These are phyloP conservation scores for Tanypteryx hageni DNA, from an alignment of 2,888 invertebrate genomes.

Conservation along the genomic window DNA sequence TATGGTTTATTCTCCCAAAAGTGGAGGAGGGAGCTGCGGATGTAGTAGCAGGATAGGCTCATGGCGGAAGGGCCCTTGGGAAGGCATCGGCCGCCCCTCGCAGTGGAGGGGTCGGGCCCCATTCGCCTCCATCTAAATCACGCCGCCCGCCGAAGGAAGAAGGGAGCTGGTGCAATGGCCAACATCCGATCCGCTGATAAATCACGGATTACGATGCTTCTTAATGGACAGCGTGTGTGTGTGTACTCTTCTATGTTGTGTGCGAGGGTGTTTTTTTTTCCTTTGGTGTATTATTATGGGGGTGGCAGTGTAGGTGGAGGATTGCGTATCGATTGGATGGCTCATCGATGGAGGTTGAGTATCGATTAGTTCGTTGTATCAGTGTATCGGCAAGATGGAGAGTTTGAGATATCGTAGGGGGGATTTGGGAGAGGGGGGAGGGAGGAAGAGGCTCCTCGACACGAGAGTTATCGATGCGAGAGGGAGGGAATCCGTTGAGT, in stretches of 20 bases:
- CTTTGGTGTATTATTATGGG: background rate
- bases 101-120: background rate
- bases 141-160: background rate
- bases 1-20: background rate
- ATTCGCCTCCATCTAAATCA: background rate
- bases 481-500: background rate
- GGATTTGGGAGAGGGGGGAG: background rate
- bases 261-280: background rate
- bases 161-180: background rate
- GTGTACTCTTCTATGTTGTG: background rate
- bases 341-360: no score
- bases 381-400: no score
- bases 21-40: background rate
- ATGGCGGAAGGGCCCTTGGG: background rate
- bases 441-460: background rate
- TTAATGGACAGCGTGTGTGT: background rate
- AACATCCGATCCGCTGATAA: background rate
- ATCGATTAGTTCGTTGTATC: no score
- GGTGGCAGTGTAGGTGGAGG: background rate
- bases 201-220: slow-evolving; percentile 27
- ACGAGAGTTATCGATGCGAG: background rate
- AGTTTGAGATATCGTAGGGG: background rate
- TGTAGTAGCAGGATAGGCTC: background rate
- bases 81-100: background rate
- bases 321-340: no score